A percentile compares a stretch with the other conserved stretches of the same genome.
phyloP scores from a whole-genome alignment of 2,797 vertebrate species.

The Ispidina lecontei region DNA sequence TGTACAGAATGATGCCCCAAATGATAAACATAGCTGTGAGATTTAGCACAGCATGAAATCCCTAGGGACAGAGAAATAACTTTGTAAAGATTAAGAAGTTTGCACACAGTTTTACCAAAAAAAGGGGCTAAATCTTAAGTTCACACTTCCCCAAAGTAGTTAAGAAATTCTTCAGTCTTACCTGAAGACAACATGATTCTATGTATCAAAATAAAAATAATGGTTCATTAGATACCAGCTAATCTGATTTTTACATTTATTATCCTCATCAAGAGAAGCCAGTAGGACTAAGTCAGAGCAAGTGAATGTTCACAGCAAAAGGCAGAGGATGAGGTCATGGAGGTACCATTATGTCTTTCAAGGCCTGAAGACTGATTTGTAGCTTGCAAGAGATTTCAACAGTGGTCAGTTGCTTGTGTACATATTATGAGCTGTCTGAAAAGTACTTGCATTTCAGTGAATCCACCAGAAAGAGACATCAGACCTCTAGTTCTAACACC shows the following conservation, averaged over 20 bases:
- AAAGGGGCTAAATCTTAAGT: background rate
- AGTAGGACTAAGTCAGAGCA: background rate
- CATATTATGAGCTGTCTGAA: background rate
- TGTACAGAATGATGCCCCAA: background rate
- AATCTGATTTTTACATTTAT: background rate
- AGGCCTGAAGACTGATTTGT: background rate
- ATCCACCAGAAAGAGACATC: constrained; percentile 5
- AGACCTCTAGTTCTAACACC: constrained; percentile 9
- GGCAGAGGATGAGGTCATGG: background rate
- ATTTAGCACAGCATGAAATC: constrained; percentile 50
- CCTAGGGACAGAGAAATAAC: constrained; percentile 8
- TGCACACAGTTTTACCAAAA: background rate
- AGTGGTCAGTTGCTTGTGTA: background rate
- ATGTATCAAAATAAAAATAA: background rate
- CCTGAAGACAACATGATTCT: background rate
- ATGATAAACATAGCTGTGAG: constrained; percentile 43
- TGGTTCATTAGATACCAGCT: background rate
- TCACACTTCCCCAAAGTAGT: background rate
- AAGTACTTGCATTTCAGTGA: constrained; percentile 8
- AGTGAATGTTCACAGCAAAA: background rate
- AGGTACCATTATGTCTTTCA: background rate
- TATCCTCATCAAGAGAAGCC: background rate
- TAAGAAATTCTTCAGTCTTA: background rate
- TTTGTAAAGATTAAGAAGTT: constrained; percentile 31
- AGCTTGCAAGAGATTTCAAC: background rate